Conservation (phyloP, 1,140 invertebrate species). For the Palaemon carinicauda region DNA sequence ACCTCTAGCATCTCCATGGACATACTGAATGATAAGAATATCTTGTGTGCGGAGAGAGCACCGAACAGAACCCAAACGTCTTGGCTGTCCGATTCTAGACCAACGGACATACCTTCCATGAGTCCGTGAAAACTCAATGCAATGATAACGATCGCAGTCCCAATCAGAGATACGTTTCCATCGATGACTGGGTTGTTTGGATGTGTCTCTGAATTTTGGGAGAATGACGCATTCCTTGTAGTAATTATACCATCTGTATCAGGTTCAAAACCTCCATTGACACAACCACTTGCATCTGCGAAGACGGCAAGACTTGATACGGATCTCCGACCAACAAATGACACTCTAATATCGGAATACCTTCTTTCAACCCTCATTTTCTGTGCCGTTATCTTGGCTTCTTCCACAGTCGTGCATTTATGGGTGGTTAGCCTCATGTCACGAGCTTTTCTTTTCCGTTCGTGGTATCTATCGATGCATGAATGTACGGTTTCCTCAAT, state of each 20-base stretch:
- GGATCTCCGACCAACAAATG: background rate
- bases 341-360: background rate
- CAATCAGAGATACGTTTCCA: slow-evolving; percentile 53
- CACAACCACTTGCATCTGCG: background rate
- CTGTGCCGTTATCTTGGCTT: slow-evolving; percentile 23
- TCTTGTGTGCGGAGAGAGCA: slow-evolving; percentile 68
- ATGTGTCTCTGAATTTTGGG: background rate
- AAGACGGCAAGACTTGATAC: background rate
- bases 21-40: slow-evolving; percentile 70
- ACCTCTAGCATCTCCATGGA: slow-evolving; percentile 67
- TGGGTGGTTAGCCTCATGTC: background rate
- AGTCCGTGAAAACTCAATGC: slow-evolving; percentile 70
- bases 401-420: background rate
- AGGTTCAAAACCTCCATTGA: background rate
- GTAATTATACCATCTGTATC: background rate
- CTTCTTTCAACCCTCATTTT: background rate
- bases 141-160: slow-evolving; percentile 65
- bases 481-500: slow-evolving; percentile 64
- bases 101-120: slow-evolving; percentile 67
- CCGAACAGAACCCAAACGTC: slow-evolving; percentile 64
- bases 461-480: slow-evolving; percentile 22
- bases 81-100: slow-evolving; percentile 59
- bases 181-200: background rate
- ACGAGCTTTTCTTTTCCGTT: background rate
- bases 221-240: background rate